These are phyloP conservation scores for Tringa solitaria DNA, from an alignment of 2,113 vertebrate genomes.

Conservation along the genomic window DNA sequence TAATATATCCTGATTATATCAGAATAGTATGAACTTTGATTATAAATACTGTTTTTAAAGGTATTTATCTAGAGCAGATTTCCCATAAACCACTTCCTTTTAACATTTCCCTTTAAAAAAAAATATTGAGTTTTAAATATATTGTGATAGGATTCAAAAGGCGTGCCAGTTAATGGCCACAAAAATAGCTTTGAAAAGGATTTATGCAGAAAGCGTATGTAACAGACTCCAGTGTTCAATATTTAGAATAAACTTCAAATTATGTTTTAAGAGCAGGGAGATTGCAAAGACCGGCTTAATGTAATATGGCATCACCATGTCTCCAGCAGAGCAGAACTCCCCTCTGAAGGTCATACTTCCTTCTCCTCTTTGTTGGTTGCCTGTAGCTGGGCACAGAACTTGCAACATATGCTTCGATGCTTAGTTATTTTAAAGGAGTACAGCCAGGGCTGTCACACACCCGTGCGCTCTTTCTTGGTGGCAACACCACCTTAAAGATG, in stretches of 20 bases:
- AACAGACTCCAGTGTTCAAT: background rate
- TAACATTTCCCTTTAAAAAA: background rate
- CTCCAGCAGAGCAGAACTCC: constrained; percentile 37
- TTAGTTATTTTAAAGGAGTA: background rate
- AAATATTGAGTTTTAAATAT: background rate
- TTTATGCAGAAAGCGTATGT: background rate
- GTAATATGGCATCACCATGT: background rate
- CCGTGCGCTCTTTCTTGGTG: background rate
- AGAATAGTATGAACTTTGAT: background rate
- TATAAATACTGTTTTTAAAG: background rate
- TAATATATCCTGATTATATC: background rate
- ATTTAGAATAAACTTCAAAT: background rate
- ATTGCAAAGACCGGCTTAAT: background rate
- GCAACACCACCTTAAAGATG: background rate
- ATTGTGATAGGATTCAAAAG: background rate
- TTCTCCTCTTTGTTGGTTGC: background rate
- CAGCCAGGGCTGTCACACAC: background rate
- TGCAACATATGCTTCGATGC: background rate
- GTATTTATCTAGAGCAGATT: background rate
- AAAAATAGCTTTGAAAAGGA: background rate
- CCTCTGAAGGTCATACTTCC: constrained; percentile 10
- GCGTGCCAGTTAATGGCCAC: background rate
- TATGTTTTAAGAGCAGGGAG: background rate
- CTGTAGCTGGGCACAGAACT: background rate
- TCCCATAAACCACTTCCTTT: background rate